These are phyloP conservation scores for Sinella curviseta DNA, from an alignment of 1,140 invertebrate genomes.

Conservation along the genomic window DNA sequence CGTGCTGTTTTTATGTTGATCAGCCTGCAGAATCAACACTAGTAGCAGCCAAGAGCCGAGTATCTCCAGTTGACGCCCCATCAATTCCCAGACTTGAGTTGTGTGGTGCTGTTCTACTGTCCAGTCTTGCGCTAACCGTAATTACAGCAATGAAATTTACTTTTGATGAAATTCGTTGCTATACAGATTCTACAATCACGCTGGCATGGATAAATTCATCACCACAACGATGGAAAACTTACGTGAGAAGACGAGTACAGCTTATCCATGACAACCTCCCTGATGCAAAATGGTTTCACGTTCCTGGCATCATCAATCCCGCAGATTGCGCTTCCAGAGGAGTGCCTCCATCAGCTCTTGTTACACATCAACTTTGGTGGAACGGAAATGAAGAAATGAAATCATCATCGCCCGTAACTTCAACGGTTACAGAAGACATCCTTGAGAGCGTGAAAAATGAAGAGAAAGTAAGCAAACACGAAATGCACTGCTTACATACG, in stretches of 20 bases:
- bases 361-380: neutral
- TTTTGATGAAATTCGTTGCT: neutral
- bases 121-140: neutral
- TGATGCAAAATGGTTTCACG: neutral
- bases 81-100: constrained; percentile 51
- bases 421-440: neutral
- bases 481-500: neutral
- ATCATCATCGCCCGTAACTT: neutral
- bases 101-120: constrained; percentile 50
- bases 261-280: neutral
- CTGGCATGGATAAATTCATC: neutral
- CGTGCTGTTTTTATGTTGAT: neutral
- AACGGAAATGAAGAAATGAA: neutral
- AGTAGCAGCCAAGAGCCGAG: constrained; percentile 44
- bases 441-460: neutral
- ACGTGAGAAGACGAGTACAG: neutral
- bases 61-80: constrained; percentile 47
- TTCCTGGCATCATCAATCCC: neutral
- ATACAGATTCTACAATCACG: neutral
- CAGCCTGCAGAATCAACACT: neutral
- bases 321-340: neutral
- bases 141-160: neutral
- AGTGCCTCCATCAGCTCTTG: neutral
- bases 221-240: neutral
- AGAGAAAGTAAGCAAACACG: neutral